These are phyloP conservation scores for Paradisaea rubra DNA, from an alignment of 2,113 vertebrate species.

Conservation along the genomic window DNA sequence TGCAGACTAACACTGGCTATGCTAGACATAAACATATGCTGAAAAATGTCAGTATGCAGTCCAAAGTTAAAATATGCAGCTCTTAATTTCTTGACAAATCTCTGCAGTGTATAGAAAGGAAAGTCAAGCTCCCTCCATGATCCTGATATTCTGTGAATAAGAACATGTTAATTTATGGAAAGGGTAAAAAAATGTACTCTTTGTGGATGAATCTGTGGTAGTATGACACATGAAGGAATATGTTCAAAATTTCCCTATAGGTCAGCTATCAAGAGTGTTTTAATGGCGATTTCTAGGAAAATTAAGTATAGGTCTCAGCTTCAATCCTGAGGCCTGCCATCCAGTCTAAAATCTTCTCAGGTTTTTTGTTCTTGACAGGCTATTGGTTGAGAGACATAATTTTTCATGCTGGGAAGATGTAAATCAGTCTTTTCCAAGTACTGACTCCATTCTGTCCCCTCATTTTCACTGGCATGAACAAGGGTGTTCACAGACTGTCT, in stretches of 20 bases:
- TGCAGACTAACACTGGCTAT: neutral
- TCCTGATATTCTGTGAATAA: constrained; percentile 13
- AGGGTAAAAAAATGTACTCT: neutral
- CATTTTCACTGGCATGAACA: neutral
- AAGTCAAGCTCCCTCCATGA: neutral
- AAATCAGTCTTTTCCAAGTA: neutral
- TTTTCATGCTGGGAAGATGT: neutral
- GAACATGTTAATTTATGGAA: neutral
- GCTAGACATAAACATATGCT: constrained; percentile 57
- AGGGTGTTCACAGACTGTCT: neutral
- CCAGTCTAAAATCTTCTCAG: neutral
- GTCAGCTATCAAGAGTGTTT: neutral
- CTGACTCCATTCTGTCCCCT: neutral
- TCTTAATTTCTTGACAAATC: constrained; percentile 5
- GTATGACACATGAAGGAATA: neutral
- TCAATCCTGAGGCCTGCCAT: neutral
- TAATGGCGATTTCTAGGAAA: neutral
- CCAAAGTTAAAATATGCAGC: constrained; percentile 15
- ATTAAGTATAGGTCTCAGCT: neutral
- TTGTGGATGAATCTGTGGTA: neutral
- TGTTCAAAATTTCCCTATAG: neutral
- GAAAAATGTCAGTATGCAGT: neutral
- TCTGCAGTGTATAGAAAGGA: neutral
- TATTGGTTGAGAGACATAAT: neutral
- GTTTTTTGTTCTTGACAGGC: neutral